These are phyloP conservation scores for Solea senegalensis DNA, from an alignment of 2,113 vertebrate species.

Conservation along the genomic window DNA sequence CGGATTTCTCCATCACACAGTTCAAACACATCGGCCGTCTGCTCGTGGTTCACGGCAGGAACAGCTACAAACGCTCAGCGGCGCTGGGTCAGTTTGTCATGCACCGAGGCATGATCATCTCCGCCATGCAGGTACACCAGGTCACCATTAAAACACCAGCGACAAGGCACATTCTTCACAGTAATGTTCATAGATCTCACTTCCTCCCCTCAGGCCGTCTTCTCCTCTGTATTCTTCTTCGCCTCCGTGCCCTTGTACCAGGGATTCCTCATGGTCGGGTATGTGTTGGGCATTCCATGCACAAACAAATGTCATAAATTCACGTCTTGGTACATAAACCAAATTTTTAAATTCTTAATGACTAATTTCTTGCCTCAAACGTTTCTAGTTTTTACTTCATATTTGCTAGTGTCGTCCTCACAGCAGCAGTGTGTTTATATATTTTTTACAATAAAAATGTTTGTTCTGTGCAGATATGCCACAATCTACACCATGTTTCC, in stretches of 20 bases:
- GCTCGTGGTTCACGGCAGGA: conserved; percentile 96
- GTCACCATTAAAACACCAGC: background rate
- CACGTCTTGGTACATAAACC: no score
- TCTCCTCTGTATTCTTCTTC: conserved; percentile 98
- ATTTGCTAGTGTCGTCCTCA: no score
- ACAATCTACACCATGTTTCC: conserved; percentile 99
- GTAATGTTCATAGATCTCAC: background rate
- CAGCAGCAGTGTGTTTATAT: no score
- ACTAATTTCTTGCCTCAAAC: no score
- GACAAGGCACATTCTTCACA: background rate
- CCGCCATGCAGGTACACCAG: conserved; percentile 92
- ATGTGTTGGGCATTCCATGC: conserved; percentile 55
- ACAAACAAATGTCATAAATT: no score
- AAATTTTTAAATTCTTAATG: no score
- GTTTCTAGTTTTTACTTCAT: no score
- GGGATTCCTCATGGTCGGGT: conserved; percentile 99
- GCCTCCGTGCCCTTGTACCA: conserved; percentile 98
- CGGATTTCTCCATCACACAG: conserved; percentile 97
- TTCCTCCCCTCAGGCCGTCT: conserved; percentile 87
- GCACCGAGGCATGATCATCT: conserved; percentile 98
- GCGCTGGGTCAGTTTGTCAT: conserved; percentile 97
- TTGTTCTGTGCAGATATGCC: conserved; percentile 84
- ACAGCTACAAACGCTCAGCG: conserved; percentile 98
- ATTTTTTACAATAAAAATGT: background rate
- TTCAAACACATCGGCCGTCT: conserved; percentile 94